These are phyloP conservation scores for Chunga burmeisteri DNA, from an alignment of 2,113 vertebrate species.

Conservation along the genomic window DNA sequence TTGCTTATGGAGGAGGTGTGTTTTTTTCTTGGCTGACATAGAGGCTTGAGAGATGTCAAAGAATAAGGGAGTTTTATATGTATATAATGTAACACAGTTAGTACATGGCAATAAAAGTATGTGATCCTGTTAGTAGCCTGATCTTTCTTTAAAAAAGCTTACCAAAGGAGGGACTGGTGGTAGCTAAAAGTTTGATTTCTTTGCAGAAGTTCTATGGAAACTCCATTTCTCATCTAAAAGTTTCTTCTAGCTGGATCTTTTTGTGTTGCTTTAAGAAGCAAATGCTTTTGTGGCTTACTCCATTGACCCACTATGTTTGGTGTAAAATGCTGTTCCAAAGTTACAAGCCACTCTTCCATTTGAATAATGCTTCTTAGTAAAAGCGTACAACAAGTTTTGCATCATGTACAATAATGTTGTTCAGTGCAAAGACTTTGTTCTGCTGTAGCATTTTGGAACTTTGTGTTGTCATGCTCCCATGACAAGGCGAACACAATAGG, in stretches of 20 bases:
- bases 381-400: neutral
- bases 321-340: neutral
- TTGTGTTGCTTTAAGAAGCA: neutral
- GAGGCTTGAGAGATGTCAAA: neutral
- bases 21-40: neutral
- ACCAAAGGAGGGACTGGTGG: neutral
- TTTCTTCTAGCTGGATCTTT: neutral
- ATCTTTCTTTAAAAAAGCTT: neutral
- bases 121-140: neutral
- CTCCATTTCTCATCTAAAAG: neutral
- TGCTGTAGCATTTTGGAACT: neutral
- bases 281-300: neutral
- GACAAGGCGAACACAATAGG: constrained; percentile 15
- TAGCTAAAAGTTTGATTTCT: neutral
- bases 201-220: neutral
- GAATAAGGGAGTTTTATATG: neutral
- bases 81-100: neutral
- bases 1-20: neutral
- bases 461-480: neutral
- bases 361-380: neutral
- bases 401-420: neutral
- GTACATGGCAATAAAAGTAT: neutral
- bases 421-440: neutral
- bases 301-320: neutral
- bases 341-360: neutral